Evolutionary conservation across 2,888 invertebrate species (phyloP).

Genomic region (Noctua fimbriata): DNA sequence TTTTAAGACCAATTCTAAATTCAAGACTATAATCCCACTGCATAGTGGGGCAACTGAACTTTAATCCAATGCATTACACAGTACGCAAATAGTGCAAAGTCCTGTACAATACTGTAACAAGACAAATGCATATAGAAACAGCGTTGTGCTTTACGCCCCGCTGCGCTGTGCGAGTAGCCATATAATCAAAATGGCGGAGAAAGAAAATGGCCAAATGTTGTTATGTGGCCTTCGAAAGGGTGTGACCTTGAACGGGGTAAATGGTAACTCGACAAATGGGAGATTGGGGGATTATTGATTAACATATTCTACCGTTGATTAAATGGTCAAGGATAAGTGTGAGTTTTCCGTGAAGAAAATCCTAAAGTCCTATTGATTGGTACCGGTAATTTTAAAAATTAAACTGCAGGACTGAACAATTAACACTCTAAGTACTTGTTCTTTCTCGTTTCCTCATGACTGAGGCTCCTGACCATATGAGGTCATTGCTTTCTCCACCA

Average conservation of each 20-base stretch:
- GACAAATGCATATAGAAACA: conserved; percentile 70
- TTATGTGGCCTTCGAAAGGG: conserved; percentile 71
- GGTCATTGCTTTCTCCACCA: too few relatives aligned
- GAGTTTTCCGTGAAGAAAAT: not conserved
- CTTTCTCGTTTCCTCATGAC: too few relatives aligned
- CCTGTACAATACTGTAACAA: conserved; percentile 64
- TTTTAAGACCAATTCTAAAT: conserved; percentile 22
- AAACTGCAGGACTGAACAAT: not conserved
- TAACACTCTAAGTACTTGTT: too few relatives aligned
- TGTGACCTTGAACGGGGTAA: conserved; percentile 57
- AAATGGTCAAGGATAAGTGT: not conserved
- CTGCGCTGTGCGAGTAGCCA: conserved; percentile 63
- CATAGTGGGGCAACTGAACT: conserved; percentile 43
- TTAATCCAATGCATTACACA: conserved; percentile 55
- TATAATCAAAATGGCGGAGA: conserved; percentile 65
- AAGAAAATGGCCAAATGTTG: conserved; percentile 80
- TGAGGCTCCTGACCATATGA: too few relatives aligned
- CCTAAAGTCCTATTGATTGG: not conserved
- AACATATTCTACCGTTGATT: conserved; percentile 2
- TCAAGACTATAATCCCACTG: conserved; percentile 30
- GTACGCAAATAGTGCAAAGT: conserved; percentile 62
- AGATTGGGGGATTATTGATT: conserved; percentile 36
- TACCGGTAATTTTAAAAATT: not conserved
- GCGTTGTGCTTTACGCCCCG: conserved; percentile 61
- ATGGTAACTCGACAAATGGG: conserved; percentile 40